Evolutionary conservation across 2,113 vertebrate genomes (phyloP).

Genomic region (Leucosticte australis): DNA sequence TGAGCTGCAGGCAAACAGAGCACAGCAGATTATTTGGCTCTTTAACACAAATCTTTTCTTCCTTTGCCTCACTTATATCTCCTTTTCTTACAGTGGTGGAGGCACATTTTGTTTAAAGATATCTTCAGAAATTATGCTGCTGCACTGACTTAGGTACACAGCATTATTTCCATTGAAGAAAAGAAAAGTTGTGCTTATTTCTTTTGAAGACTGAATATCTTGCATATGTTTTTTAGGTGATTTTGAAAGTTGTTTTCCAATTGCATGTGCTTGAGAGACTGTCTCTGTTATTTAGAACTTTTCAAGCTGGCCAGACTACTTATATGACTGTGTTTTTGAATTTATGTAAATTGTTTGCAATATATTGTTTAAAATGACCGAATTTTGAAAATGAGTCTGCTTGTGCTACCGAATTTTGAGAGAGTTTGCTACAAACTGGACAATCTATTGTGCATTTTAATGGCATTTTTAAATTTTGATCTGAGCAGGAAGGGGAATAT

Average conservation of each 20-base stretch:
- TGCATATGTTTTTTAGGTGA: neutral
- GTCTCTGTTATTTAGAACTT: neutral
- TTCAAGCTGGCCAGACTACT: neutral
- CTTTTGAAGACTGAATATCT: neutral
- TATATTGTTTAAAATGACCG: neutral
- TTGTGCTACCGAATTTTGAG: neutral
- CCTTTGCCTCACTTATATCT: neutral
- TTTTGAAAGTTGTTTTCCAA: neutral
- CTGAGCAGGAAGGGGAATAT: neutral
- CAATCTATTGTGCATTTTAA: neutral
- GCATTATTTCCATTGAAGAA: neutral
- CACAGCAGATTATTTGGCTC: neutral
- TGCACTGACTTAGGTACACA: neutral
- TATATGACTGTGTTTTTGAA: neutral
- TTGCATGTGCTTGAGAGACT: neutral
- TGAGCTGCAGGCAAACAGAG: neutral
- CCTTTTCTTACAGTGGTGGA: neutral
- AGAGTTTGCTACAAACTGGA: neutral
- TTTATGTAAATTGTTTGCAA: neutral
- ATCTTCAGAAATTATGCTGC: neutral
- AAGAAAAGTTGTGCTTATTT: rapidly evolving
- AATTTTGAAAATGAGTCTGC: neutral
- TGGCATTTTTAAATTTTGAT: neutral
- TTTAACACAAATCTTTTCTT: neutral
- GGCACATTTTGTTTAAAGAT: neutral